phyloP scores from a whole-genome alignment of 2,888 invertebrate species.

The Cheilosia vulpina region DNA sequence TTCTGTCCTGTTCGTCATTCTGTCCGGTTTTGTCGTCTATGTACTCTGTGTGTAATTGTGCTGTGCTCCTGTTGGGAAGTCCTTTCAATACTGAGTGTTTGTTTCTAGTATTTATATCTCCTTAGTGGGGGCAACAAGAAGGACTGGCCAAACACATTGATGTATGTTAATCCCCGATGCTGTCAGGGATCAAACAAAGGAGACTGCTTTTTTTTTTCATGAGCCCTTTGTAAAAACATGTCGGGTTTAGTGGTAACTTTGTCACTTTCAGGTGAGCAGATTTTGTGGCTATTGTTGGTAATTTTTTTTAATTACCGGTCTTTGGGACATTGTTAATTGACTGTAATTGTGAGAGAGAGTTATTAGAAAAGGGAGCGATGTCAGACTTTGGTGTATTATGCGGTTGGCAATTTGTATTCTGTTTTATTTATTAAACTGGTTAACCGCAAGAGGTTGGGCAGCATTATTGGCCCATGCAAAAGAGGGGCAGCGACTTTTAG shows the following conservation, averaged over 20 bases:
- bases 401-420: neutral
- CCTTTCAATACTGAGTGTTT: constrained; percentile 53
- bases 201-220: constrained; percentile 18
- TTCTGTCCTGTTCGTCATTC: constrained; percentile 53
- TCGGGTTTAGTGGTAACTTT: constrained; percentile 11
- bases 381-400: neutral
- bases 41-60: constrained; percentile 17
- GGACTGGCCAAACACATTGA: constrained; percentile 51
- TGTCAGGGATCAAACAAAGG: constrained; percentile 67
- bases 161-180: constrained; percentile 68
- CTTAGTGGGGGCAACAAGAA: neutral
- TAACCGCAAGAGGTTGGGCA: too few relatives aligned
- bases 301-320: constrained; percentile 1
- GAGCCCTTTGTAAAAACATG: constrained; percentile 4
- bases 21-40: constrained; percentile 39
- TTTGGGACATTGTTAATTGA: neutral
- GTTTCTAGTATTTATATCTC: constrained; percentile 41
- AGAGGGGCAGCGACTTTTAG: too few relatives aligned
- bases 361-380: neutral
- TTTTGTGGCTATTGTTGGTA: constrained; percentile 8
- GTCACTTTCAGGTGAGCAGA: constrained; percentile 15
- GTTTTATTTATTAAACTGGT: too few relatives aligned
- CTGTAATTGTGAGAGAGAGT: neutral
- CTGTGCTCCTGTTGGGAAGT: constrained; percentile 31
- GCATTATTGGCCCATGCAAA: too few relatives aligned